Conservation (phyloP, 2,888 invertebrate genomes). For the Lepetodrilus schrolli region DNA sequence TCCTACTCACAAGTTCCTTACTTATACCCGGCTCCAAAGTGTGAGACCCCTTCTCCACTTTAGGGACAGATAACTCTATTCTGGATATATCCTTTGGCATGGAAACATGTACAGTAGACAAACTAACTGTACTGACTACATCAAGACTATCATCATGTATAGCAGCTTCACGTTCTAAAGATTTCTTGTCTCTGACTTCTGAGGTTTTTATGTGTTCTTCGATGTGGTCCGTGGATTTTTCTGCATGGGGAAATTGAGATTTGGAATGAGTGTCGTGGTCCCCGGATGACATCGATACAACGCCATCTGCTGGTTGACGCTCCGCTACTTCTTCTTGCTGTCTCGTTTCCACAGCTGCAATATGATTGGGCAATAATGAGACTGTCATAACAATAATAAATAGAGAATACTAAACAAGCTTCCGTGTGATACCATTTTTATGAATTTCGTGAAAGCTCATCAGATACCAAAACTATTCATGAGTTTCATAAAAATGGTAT, state of each 20-base stretch:
- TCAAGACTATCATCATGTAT: constrained; percentile 30
- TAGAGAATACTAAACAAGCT: too few relatives aligned
- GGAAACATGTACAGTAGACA: constrained; percentile 48
- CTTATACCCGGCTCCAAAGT: constrained; percentile 38
- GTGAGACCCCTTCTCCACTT: constrained; percentile 51
- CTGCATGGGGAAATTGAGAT: neutral
- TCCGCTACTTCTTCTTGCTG: constrained; percentile 23
- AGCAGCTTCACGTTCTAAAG: constrained; percentile 25
- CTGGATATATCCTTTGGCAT: constrained; percentile 54
- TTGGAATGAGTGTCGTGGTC: constrained; percentile 17
- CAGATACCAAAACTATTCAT: too few relatives aligned
- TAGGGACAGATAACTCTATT: constrained; percentile 50
- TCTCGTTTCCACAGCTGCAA: constrained; percentile 22
- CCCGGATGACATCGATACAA: constrained; percentile 2
- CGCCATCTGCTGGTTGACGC: neutral
- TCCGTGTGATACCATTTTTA: too few relatives aligned
- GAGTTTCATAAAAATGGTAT: too few relatives aligned
- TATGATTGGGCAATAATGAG: neutral
- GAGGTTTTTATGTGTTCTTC: neutral
- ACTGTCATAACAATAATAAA: too few relatives aligned
- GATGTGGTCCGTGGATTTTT: neutral
- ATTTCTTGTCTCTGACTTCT: neutral
- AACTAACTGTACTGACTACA: constrained; percentile 41
- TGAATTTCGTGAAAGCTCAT: too few relatives aligned
- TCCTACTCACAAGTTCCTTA: neutral